phyloP scores from a whole-genome alignment of 2,888 invertebrate genomes.

The Apodemia duryi region DNA sequence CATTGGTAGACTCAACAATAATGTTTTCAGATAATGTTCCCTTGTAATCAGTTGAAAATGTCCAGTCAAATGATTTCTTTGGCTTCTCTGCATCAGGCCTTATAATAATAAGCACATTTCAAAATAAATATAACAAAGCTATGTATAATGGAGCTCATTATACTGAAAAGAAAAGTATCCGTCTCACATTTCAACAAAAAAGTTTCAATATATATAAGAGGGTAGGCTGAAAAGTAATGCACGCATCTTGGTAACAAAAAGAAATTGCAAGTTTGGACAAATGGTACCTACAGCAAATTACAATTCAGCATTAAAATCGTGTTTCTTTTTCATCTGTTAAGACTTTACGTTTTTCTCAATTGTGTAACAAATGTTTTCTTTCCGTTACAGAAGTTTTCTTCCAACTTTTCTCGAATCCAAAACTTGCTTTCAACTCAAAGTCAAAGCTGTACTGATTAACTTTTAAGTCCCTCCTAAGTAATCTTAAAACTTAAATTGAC shows the following conservation, averaged over 20 bases:
- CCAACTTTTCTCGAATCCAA: no score
- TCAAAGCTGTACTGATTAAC: no score
- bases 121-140: conserved; percentile 4
- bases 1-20: conserved; percentile 81
- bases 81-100: conserved; percentile 89
- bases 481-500: no score
- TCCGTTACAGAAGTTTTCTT: no score
- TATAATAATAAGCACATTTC: conserved; percentile 35
- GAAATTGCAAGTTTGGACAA: no score
- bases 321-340: no score
- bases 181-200: conserved; percentile 4
- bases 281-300: no score
- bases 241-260: neutral
- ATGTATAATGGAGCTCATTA: conserved; percentile 13
- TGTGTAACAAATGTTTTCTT: no score
- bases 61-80: conserved; percentile 97
- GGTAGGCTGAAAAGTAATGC: neutral
- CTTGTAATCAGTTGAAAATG: conserved; percentile 94
- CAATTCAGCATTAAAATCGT: no score
- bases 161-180: conserved; percentile 11
- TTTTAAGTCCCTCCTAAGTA: no score
- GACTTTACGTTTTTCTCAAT: no score
- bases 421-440: no score
- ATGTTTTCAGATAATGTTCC: conserved; percentile 86
- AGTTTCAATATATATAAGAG: neutral